Conservation (phyloP, 2,888 invertebrate genomes). For the Caenorhabditis uteleia region DNA sequence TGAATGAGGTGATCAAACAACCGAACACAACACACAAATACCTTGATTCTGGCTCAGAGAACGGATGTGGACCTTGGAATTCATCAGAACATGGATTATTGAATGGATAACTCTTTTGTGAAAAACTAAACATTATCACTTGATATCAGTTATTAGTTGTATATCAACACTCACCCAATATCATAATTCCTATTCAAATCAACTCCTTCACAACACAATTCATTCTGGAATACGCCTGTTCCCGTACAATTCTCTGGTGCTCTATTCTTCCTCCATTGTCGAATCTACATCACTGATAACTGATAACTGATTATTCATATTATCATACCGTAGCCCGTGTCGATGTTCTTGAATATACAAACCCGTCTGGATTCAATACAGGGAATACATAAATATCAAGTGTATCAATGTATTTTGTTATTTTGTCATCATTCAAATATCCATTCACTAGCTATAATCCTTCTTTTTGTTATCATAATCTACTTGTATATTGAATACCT, state of each 20-base stretch:
- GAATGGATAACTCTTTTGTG: slow-evolving; percentile 61
- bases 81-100: slow-evolving; percentile 68
- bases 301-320: not conserved
- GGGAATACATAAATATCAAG: slow-evolving; percentile 66
- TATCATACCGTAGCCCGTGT: slow-evolving; percentile 38
- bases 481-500: too few relatives aligned
- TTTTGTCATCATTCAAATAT: slow-evolving; percentile 51
- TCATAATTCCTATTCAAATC: slow-evolving; percentile 69
- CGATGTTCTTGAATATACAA: slow-evolving; percentile 58
- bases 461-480: not conserved
- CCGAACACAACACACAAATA: slow-evolving; percentile 9
- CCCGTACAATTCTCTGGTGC: slow-evolving; percentile 65
- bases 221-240: slow-evolving; percentile 50
- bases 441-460: slow-evolving; percentile 51
- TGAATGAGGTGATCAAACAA: not conserved
- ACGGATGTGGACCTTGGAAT: slow-evolving; percentile 65
- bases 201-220: slow-evolving; percentile 64
- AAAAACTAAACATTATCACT: slow-evolving; percentile 20
- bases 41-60: slow-evolving; percentile 68
- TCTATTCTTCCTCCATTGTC: slow-evolving; percentile 68
- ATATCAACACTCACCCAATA: slow-evolving; percentile 49
- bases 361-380: slow-evolving; percentile 68
- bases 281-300: slow-evolving; percentile 43
- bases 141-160: not conserved
- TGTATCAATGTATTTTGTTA: slow-evolving; percentile 59